Base-by-base conservation (phyloP, 2,797 vertebrate species). In the Rhinoraja longicauda region DNA sequence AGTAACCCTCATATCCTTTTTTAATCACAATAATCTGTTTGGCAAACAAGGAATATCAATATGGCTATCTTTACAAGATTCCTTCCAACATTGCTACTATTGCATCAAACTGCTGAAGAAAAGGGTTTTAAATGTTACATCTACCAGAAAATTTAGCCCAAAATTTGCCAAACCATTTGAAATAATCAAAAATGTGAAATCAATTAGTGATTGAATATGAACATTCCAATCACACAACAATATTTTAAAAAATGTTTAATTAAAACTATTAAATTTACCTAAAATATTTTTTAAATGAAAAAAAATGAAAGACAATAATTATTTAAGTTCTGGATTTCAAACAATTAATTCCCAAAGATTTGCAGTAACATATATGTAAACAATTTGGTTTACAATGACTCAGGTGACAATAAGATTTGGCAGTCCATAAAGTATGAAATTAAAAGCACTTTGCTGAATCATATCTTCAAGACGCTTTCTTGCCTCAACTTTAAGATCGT, bases 351-450 rank as follows among this genome's bases (percentile, higher is more conserved):
- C 39, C 12, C 15, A 91, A 39, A 26, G 17, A 70, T 70, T 91
- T 91, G 39, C 36, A 45, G 7, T 26, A 73, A 72, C 24, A 45
- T 91, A 91, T 1, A 21, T 13, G 36, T 6, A 53, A 6, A 75
- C 10, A 92, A 53, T 13, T 91, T 72, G 21, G 24, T 72, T 67
- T 75, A 7, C 53, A 53, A 53, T 32, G 8, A 64, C 45, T 96
- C 93, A 98, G 1, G 73, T 94, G 59, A 95, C 78, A 88, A 96
- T 94, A 93, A 97, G 13, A 93, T 97, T 97, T 79, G 98, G 98
- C 90, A 98, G 95, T 78, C 98, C 98, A 93, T 98, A 98, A 0
- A 98, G 94, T 88, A 97, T 84, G 82, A 95, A 97, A 94, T 95
- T 98, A 93, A 96, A 97, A 91, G 94, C 93, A 0, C 96, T 95